Conservation (phyloP, 1,140 invertebrate genomes). For the Odontomachus brunneus region DNA sequence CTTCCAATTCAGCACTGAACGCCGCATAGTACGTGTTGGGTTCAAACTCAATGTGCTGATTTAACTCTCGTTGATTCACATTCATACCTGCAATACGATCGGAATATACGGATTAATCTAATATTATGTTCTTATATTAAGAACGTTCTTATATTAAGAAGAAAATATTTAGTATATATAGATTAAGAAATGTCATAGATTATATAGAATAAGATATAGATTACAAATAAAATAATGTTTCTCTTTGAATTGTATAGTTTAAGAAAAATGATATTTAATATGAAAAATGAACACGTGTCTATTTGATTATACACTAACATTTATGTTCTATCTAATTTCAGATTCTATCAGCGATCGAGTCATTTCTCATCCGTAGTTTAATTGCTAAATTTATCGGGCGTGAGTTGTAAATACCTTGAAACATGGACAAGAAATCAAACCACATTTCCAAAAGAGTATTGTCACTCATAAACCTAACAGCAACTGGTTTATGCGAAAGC, state of each 20-base stretch:
- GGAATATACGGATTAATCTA: background rate
- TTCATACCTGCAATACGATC: conserved; percentile 92
- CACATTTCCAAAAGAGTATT: conserved; percentile 95
- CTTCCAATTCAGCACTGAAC: conserved; percentile 98
- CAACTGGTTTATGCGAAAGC: conserved; percentile 96
- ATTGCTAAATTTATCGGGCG: background rate
- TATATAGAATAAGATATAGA: background rate
- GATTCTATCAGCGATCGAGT: too few relatives aligned
- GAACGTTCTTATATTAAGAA: too few relatives aligned
- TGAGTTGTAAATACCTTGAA: conserved; percentile 91
- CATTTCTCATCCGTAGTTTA: background rate
- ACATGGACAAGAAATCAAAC: conserved; percentile 96
- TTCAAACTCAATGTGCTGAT: conserved; percentile 98
- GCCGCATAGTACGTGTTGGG: conserved; percentile 98
- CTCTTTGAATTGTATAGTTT: too few relatives aligned
- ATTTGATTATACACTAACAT: background rate
- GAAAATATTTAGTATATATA: conserved; percentile 35
- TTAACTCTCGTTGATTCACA: conserved; percentile 95
- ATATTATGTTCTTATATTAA: too few relatives aligned
- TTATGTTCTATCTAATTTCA: background rate
- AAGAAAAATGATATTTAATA: too few relatives aligned
- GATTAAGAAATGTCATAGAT: background rate
- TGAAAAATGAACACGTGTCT: too few relatives aligned
- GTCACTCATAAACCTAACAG: conserved; percentile 95
- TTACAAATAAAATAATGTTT: too few relatives aligned